Conservation (phyloP, 53 echinoderm and acorn worm genomes). For the Crossaster papposus region DNA sequence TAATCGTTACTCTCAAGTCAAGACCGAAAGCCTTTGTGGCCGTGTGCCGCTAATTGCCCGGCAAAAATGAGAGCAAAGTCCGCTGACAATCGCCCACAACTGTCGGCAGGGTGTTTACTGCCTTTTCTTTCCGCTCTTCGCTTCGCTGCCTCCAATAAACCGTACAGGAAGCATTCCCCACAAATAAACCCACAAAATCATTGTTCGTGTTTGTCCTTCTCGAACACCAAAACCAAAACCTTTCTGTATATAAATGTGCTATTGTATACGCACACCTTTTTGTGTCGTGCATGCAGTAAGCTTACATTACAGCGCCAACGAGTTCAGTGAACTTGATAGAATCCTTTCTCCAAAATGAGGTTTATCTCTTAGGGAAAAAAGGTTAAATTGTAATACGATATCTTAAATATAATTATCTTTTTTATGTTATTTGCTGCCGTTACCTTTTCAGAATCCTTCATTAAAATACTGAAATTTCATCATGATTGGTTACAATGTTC, state of each 20-base stretch:
- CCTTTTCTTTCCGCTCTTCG: not conserved
- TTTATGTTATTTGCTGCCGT: not conserved
- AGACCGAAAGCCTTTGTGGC: constrained; percentile 15
- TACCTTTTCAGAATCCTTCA: no score
- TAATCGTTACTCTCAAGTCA: constrained; percentile 28
- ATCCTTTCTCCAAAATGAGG: not conserved
- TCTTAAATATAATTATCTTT: not conserved
- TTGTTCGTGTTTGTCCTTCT: not conserved
- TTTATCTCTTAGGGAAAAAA: no score
- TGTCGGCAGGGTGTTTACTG: not conserved
- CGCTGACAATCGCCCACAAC: not conserved
- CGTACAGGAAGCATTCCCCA: no score
- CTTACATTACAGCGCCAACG: not conserved
- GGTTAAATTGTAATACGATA: not conserved
- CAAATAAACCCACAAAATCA: constrained; percentile 7
- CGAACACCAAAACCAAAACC: not conserved
- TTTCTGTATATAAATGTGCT: not conserved
- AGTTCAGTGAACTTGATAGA: not conserved
- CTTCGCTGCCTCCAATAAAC: not conserved
- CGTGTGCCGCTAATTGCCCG: constrained; percentile 51
- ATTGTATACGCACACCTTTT: not conserved
- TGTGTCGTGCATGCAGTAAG: not conserved
- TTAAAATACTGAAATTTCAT: no score
- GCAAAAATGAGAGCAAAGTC: constrained; percentile 45
- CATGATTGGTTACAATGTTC: no score